Evolutionary conservation across 2,113 vertebrate species (phyloP).

Genomic region (Empidonax alnorum): DNA sequence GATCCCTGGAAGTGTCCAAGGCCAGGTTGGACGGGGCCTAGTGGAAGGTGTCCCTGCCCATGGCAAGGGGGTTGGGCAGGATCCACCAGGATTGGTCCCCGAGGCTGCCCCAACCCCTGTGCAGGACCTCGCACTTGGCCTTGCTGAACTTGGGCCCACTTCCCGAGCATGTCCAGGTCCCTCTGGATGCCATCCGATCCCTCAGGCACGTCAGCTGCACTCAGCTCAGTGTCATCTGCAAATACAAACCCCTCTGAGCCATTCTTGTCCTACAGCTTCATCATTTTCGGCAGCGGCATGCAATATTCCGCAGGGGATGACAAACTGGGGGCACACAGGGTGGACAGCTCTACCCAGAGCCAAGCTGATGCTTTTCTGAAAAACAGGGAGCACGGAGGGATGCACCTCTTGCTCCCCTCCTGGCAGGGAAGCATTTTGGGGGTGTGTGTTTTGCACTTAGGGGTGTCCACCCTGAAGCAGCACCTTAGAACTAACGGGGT

Average conservation of each 20-base stretch:
- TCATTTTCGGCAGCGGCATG: fast-evolving
- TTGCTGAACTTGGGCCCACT: background rate
- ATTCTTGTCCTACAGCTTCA: background rate
- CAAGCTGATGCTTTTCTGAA: background rate
- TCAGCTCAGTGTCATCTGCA: background rate
- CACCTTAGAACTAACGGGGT: background rate
- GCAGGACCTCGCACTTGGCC: background rate
- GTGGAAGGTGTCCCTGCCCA: fast-evolving
- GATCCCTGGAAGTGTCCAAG: fast-evolving
- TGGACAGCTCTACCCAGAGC: background rate
- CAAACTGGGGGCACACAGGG: background rate
- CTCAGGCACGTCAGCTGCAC: fast-evolving
- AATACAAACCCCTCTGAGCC: background rate
- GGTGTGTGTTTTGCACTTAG: background rate
- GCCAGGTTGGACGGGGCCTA: fast-evolving
- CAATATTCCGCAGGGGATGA: background rate
- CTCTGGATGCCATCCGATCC: background rate
- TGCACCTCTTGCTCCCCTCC: background rate
- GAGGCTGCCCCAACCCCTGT: fast-evolving
- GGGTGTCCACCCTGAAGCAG: background rate
- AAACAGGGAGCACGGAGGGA: background rate
- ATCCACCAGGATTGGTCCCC: background rate
- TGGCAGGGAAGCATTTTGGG: background rate
- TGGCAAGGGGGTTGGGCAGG: background rate
- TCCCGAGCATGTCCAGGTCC: background rate